Base-by-base conservation (phyloP, 2,113 vertebrate genomes). In the Delphinus delphis region DNA sequence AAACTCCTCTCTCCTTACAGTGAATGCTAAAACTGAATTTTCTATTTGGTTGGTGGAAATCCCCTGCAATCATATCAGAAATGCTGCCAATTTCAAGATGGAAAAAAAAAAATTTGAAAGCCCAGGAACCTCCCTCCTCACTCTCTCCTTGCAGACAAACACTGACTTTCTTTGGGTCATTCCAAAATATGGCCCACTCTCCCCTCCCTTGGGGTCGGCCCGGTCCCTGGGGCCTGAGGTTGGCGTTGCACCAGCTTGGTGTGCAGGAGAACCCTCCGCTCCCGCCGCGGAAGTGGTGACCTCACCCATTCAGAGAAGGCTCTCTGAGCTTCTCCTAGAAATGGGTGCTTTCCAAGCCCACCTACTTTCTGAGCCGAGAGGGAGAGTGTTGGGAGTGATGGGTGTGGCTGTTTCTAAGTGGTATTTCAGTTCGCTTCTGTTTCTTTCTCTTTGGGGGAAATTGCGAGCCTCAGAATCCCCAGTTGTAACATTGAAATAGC, bases 31-130 rank as follows among this genome's bases (percentile, higher is more conserved):
- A 41, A 77, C 76, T 18, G 60, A 90, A 8, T 82, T 86, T 85
- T 94, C 80, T 93, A 53, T 85, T 91, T 73, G 88, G 71, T 44
- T 63, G 60, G 41, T 50, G 97, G 97, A 98, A 97, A 97, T 96
- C 93, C 98, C 98, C 97, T 5, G 13, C 79, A 23, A 93, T 96
- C 96, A 96, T 96, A 93, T 90, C 95, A 97, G 74, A 96, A 97
- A 93, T 3, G 73, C 88, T 91, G 95, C 91, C 83, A 81, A 96
- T 98, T 97, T 97, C 97, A 96, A 96, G 97, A 77, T 96, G 82
- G 96, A 83, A 94, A 92, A 90, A 79, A 10, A 93, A 90, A 79
- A 79, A 26, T 9, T 36, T 28, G n/a, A 41, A 92, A 73, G 6
- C 83, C 65, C 0, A 2, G 95, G 97, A 93, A 47, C 91, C 93